Conservation (phyloP, 2,113 vertebrate genomes). For the Ictidomys tridecemlineatus region DNA sequence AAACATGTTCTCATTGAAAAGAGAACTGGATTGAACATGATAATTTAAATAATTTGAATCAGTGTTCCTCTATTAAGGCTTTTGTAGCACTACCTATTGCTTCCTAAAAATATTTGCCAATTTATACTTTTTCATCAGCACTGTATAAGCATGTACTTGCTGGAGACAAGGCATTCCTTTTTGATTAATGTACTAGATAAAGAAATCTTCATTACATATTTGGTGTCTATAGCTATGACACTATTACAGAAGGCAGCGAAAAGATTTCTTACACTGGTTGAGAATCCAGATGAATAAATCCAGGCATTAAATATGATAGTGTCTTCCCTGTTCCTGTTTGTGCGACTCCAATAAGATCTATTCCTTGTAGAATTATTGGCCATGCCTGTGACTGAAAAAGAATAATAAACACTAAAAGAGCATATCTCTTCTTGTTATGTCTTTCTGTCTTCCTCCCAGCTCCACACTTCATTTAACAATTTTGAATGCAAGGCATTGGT, state of each 20-base stretch:
- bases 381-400: conserved; percentile 94
- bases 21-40: not conserved
- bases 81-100: not conserved
- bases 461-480: not conserved
- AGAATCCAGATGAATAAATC: conserved; percentile 96
- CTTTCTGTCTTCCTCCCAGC: not conserved
- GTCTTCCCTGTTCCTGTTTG: conserved; percentile 99
- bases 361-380: conserved; percentile 95
- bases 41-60: not conserved
- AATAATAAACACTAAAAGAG: conserved; percentile 57
- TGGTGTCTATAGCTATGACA: not conserved
- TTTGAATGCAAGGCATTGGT: not conserved
- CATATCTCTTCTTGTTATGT: not conserved
- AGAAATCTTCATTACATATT: not conserved
- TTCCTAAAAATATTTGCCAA: conserved; percentile 11
- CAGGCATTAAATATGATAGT: conserved; percentile 95
- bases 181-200: not conserved
- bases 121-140: not conserved
- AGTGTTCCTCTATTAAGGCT: not conserved
- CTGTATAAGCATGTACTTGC: not conserved
- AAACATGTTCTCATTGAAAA: conserved; percentile 37
- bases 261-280: conserved; percentile 92
- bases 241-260: not conserved
- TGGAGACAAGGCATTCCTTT: not conserved
- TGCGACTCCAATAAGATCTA: conserved; percentile 97